Evolutionary conservation across 2,113 vertebrate genomes (phyloP), one percentile per base, ranked within the genome.

Genomic region (Phylloscopus trochilus): DNA sequence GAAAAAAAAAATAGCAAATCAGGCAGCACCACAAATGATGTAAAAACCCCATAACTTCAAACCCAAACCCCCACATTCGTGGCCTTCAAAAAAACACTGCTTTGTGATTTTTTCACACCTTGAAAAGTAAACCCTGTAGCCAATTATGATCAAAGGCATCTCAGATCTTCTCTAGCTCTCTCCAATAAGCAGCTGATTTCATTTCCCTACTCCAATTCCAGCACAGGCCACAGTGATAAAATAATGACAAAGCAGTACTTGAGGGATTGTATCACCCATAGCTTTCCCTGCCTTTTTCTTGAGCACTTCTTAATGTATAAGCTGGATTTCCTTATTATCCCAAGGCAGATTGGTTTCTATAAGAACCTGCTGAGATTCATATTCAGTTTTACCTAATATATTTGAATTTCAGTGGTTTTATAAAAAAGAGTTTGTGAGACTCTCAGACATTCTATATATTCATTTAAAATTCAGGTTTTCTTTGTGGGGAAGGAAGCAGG

Each of bases 31-130:
- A 5, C 46, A 72, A 79, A 64, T 49, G 0, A 17, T 64, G 11
- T 60, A 9, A 87, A 72, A 39, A 7, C 0, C 3, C 15, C 20
- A 8, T 22, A 26, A 27, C 14, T 11, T 77, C 33, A 68, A 69
- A 22, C 1, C 19, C 49, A 5, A n/a, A 13, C 0, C 18, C 6
- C 3, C 16, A 4, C 24, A 23, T 53, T 5, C 66, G 51, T 2
- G 21, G 26, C 31, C 27, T 28, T 76, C 21, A 52, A 47, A 60
- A 33, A 43, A 46, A 1, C 26, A 18, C 3, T 56, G 52, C 11
- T 39, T 77, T 72, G 27, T 51, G 46, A 21, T 72, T 21, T 94
- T 64, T 73, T 88, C 53, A 44, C 13, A 44, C 22, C 6, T 3
- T 53, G 31, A 16, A 52, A 88, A 79, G 24, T 24, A 80, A 94